Percentiles rank a stretch among this genome's conserved stretches.
Evolutionary conservation across 1,140 invertebrate species (phyloP).

Genomic region (Leptonema lineaticorne): DNA sequence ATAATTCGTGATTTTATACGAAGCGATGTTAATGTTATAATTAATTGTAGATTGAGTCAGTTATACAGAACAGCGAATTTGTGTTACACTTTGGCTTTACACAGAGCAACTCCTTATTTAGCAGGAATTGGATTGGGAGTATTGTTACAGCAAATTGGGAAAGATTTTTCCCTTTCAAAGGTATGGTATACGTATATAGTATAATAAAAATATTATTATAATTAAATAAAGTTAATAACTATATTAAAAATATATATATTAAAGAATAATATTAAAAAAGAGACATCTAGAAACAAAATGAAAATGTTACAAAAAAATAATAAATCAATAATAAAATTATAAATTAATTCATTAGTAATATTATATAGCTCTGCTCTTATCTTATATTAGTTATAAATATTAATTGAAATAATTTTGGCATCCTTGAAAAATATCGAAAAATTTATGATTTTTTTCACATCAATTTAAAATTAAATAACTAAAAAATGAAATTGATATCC

Average conservation of each 20-base stretch:
- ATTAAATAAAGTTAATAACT: neutral
- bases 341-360: too few relatives aligned
- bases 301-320: too few relatives aligned
- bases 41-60: constrained; percentile 59
- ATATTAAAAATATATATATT: neutral
- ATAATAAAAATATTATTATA: neutral
- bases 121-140: constrained; percentile 64
- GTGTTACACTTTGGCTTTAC: constrained; percentile 61
- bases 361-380: too few relatives aligned
- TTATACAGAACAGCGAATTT: constrained; percentile 67
- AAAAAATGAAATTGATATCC: too few relatives aligned
- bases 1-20: neutral
- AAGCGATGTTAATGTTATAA: constrained; percentile 2
- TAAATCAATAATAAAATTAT: too few relatives aligned
- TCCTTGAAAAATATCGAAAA: too few relatives aligned
- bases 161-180: constrained; percentile 49
- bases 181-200: constrained; percentile 24
- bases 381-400: too few relatives aligned
- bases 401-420: too few relatives aligned
- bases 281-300: too few relatives aligned
- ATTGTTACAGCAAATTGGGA: constrained; percentile 56
- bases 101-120: constrained; percentile 66
- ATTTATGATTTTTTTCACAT: too few relatives aligned
- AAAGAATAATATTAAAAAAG: too few relatives aligned
- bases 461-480: too few relatives aligned